A percentile compares a stretch with the other conserved stretches of the same genome.
phyloP scores from a whole-genome alignment of 1,140 invertebrate species.

The Drosophila nannoptera region DNA sequence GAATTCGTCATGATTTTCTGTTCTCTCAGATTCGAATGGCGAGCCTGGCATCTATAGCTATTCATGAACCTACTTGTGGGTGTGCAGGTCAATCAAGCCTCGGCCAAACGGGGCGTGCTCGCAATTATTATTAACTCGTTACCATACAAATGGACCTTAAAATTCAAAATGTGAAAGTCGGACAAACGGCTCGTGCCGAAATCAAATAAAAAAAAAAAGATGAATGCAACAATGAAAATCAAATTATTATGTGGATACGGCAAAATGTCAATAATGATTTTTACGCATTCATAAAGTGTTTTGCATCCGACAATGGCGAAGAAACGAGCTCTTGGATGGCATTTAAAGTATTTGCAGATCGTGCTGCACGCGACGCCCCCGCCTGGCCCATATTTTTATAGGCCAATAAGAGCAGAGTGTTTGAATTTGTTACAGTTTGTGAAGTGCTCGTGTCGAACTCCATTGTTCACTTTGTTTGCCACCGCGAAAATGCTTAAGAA shows the following conservation, averaged over 20 bases:
- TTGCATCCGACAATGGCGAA: slow-evolving; percentile 17
- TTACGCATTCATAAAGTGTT: slow-evolving; percentile 7
- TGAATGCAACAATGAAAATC: slow-evolving; percentile 15
- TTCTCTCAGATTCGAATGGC: background rate
- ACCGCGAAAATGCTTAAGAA: background rate
- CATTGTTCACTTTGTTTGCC: background rate
- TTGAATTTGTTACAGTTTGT: slow-evolving; percentile 38
- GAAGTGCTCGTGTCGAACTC: slow-evolving; percentile 28
- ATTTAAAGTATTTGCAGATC: slow-evolving; percentile 65
- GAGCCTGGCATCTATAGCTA: background rate
- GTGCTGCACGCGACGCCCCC: slow-evolving; percentile 72
- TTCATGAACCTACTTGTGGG: too few relatives aligned
- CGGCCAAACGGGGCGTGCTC: slow-evolving; percentile 1
- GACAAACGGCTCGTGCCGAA: slow-evolving; percentile 53
- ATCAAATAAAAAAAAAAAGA: slow-evolving; percentile 42
- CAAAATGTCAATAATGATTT: slow-evolving; percentile 41
- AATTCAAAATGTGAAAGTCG: slow-evolving; percentile 63
- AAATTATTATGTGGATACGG: background rate
- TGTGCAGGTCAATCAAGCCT: slow-evolving; percentile 16
- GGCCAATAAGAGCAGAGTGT: slow-evolving; percentile 46
- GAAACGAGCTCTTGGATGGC: slow-evolving; percentile 51
- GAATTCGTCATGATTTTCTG: slow-evolving; percentile 23
- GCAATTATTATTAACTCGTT: slow-evolving; percentile 37
- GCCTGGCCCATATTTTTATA: background rate
- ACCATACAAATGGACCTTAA: slow-evolving; percentile 18